Evolutionary conservation across 2,113 vertebrate species (phyloP).

Genomic region (Melanerpes formicivorus): DNA sequence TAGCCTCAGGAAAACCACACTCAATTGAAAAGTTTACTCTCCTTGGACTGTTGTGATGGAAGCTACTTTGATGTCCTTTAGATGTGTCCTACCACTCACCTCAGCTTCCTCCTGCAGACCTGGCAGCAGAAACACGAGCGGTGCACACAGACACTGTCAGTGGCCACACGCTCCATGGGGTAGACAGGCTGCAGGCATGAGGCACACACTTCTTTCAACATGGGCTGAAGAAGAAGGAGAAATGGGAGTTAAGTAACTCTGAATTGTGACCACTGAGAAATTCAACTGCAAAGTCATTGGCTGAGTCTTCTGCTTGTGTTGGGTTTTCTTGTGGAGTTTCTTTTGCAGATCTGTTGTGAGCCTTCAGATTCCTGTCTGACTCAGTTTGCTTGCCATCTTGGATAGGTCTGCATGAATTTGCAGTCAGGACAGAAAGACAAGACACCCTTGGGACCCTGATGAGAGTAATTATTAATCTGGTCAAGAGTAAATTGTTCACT

Average conservation of each 20-base stretch:
- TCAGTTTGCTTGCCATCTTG: neutral
- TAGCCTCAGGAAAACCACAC: neutral
- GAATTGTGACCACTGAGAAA: neutral
- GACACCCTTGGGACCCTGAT: neutral
- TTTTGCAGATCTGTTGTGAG: neutral
- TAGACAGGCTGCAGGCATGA: constrained; percentile 80
- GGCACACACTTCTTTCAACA: constrained; percentile 75
- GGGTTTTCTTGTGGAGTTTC: neutral
- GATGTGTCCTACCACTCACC: constrained; percentile 73
- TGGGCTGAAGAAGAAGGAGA: constrained; percentile 55
- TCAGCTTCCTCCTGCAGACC: constrained; percentile 82
- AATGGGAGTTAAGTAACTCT: neutral
- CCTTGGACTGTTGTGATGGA: neutral
- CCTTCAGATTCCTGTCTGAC: neutral
- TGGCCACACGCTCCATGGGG: constrained; percentile 77
- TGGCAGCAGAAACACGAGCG: constrained; percentile 85
- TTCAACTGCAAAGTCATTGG: neutral
- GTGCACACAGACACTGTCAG: constrained; percentile 80
- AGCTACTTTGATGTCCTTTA: neutral
- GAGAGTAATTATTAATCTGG: neutral
- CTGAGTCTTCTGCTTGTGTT: neutral
- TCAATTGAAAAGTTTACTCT: constrained; percentile 6
- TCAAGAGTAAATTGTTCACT: neutral
- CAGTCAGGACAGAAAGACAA: neutral
- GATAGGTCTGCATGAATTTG: neutral